Percentiles rank a stretch among this genome's conserved stretches.
Evolutionary conservation across 2,797 vertebrate species (phyloP).

Genomic region (Mionectes olivaceus): DNA sequence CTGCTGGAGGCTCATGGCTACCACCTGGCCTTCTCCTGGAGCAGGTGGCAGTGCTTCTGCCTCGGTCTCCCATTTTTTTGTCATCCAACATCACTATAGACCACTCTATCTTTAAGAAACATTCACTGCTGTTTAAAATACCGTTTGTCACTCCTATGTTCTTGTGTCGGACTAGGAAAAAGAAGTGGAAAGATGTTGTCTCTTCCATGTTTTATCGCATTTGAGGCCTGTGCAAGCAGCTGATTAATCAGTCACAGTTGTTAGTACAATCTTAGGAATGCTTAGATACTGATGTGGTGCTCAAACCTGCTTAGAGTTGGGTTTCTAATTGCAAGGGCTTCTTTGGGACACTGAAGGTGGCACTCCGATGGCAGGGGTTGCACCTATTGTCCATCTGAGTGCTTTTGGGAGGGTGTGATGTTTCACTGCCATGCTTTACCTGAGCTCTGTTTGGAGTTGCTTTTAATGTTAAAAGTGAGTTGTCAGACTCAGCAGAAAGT

Average conservation of each 20-base stretch:
- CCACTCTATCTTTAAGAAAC: not conserved
- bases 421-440: not conserved
- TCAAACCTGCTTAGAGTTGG: not conserved
- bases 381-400: not conserved
- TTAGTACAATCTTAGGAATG: not conserved
- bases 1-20: not conserved
- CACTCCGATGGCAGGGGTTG: not conserved
- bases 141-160: fast-evolving
- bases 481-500: not conserved
- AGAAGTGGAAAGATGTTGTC: not conserved
- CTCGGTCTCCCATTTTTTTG: fast-evolving
- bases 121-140: not conserved
- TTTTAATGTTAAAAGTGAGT: not conserved
- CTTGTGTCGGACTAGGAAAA: not conserved
- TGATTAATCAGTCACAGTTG: not conserved
- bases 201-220: not conserved
- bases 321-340: not conserved
- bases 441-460: not conserved
- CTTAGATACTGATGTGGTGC: not conserved
- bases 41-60: not conserved
- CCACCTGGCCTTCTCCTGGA: not conserved
- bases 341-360: not conserved
- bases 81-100: not conserved
- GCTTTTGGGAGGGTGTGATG: not conserved
- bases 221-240: not conserved